Base-by-base conservation (phyloP, 1,140 invertebrate species). In the Drosophila kurseongensis region DNA sequence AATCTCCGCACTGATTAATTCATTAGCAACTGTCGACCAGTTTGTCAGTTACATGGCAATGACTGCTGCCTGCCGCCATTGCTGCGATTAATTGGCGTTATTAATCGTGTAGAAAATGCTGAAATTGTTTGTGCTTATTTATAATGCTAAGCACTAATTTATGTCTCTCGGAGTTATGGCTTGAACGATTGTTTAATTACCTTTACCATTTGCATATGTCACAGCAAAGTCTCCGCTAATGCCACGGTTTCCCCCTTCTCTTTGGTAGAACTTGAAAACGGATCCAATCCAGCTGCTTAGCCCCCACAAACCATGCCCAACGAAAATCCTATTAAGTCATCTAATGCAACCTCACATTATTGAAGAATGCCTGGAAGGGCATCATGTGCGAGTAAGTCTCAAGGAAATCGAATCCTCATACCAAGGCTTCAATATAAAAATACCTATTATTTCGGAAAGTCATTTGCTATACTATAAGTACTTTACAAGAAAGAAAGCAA, bases 11-110 rank as follows among this genome's bases (percentile, higher is more conserved):
- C 69, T 78, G 83, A 86, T 88, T 86, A 88, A 88, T 86, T 86
- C 79, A 86, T 88, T 86, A 88, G 56, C 79, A 63, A 79, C 72
- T 88, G 83, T 86, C 83, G 62, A 88, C 83, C 60, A 77, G 75
- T 73, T 83, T 86, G 83, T 88, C 83, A 88, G 51, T 76, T 79
- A 59, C 74, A 81, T 62, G 61, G 56, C 45, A 71, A 59, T 55
- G 50, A 63, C 41, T 56, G 61, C 38, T 45, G 60, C 52, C 29
- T 18, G 32, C 23, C 41, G 51, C 71, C 36, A 47, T 54, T 55
- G 54, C 29, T 16, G 54, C 29, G 51, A 50, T 57, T 78, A 79
- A 80, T 79, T 80, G 62, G 62, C 62, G 59, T 84, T 74, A 72
- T 86, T 86, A 86, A 86, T 86, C 60, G 83, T 69, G 69, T 88